Base-by-base conservation (phyloP, 2,113 vertebrate genomes). In the Larimichthys crocea region DNA sequence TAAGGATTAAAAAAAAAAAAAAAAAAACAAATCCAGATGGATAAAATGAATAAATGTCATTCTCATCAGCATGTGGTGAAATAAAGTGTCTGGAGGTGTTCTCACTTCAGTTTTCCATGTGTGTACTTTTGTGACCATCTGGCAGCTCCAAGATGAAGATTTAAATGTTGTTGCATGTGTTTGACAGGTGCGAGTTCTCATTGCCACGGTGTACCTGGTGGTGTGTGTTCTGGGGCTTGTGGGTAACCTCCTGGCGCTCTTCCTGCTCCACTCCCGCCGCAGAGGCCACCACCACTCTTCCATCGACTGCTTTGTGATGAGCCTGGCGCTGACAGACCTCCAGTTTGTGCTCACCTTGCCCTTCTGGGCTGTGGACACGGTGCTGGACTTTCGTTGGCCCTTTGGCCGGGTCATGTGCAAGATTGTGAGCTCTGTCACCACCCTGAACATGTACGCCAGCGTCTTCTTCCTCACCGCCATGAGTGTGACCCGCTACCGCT, bases 361-460 rank as follows among this genome's bases (percentile, higher is more conserved):
- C 1, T 96, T 96, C 88, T 96, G 96, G 96, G 96, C 95, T 0
- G 93, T 93, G 86, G 95, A 96, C 91, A 96, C 94, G 0, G 84
- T 90, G 57, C 81, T 96, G 88, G 96, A 96, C 85, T 96, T 96
- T 89, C 94, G 95, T 35, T 96, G 96, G 96, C 96, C 95, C 6
- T 96, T 96, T 4, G 96, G 96, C 15, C 67, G 90, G n/a, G 64
- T 94, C 74, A 96, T 96, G 95, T 96, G 96, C 67, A 96, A 96
- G 90, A 92, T 96, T 0, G 92, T 96, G 77, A 93, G 94, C 89
- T 95, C 95, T 0, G 94, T 96, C 74, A 96, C 95, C 15, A 94
- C 94, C 48, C 90, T 96, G 84, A 96, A 95, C 86, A 96, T 96
- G 94, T 96, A 96, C 10, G 94, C 95, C 80, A 96, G 95, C 17